Percentiles rank a stretch among this genome's conserved stretches.
phyloP scores from a whole-genome alignment of 2,113 vertebrate genomes.

The Nothocercus nigrocapillus region DNA sequence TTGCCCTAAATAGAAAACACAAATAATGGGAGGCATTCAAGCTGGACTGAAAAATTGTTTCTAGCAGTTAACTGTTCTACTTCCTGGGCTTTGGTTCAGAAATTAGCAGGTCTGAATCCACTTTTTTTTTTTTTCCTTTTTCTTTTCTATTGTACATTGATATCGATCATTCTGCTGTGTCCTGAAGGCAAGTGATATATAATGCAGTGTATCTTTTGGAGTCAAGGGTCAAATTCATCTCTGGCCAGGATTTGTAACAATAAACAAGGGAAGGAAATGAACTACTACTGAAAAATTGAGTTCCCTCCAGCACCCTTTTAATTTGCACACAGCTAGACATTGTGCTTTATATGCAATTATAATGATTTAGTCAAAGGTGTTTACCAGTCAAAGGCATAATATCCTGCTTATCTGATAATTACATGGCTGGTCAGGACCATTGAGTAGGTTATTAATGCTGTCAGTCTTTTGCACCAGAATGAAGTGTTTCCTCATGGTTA shows the following conservation, averaged over 20 bases:
- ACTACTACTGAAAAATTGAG: conserved; percentile 41
- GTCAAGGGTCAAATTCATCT: conserved; percentile 40
- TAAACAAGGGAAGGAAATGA: conserved; percentile 59
- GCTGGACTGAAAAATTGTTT: neutral
- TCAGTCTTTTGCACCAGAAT: neutral
- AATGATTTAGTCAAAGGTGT: conserved; percentile 61
- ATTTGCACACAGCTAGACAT: conserved; percentile 36
- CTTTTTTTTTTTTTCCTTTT: neutral
- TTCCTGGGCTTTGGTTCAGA: neutral
- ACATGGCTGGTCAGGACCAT: conserved; percentile 5
- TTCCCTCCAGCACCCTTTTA: conserved; percentile 26
- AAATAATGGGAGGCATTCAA: conserved; percentile 43
- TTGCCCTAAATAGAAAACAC: conserved; percentile 24
- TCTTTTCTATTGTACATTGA: neutral
- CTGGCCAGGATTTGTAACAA: conserved; percentile 14
- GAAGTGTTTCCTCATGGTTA: conserved; percentile 12
- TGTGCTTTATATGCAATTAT: conserved; percentile 45
- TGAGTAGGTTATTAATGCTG: neutral
- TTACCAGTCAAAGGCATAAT: conserved; percentile 26
- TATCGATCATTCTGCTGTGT: neutral
- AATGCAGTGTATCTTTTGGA: neutral
- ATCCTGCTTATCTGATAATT: conserved; percentile 52
- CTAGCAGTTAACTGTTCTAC: neutral
- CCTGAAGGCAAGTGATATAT: neutral
- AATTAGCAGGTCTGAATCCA: neutral